Base-by-base conservation (phyloP, 1,140 invertebrate species). In the Odontomachus brunneus region DNA sequence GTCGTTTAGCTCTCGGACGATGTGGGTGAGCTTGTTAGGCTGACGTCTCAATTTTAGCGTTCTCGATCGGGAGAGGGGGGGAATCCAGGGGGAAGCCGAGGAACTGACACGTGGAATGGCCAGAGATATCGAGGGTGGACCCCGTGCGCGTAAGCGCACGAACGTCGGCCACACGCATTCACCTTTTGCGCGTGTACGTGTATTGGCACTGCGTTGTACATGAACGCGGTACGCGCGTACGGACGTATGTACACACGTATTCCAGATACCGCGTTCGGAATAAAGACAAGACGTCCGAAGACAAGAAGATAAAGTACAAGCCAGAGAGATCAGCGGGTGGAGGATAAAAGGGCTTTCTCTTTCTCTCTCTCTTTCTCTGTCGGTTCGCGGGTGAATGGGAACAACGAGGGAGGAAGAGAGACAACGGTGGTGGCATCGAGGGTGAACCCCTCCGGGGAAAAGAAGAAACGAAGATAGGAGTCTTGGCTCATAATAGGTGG, bases 401-500 rank as follows among this genome's bases (percentile, higher is more conserved):
- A 29, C n/a, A 48, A 22, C 29, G 55, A 38, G n/a, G 33, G 29
- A 73, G 29, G 48, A 1, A 14, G 66, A 55, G 22, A 76, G 81
- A 83, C 60, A 59, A 73, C 71, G 55, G 74, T 15, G 53, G 55
- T 12, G 33, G 69, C 51, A 66, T 75, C 44, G 71, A 72, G 67
- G 85, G 74, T 87, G 82, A 85, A 88, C 85, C n/a, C n/a, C 75
- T 84, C 84, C 65, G 29, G 84, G 51, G 85, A 86, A 91, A 92
- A 89, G 89, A 90, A 93, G 85, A 87, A 91, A 92, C 82, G 90
- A 93, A 93, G 91, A 94, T 91, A 90, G 91, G 92, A 93, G 88
- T 91, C 91, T 93, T 93, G 93, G 93, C 91, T 93, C 92, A 93
- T 93, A 94, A 94, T 91, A 93, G 91, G 90, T 92, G 90, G 90